Evolutionary conservation across 2,113 vertebrate genomes (phyloP).

Genomic region (Australoheros scitulus): DNA sequence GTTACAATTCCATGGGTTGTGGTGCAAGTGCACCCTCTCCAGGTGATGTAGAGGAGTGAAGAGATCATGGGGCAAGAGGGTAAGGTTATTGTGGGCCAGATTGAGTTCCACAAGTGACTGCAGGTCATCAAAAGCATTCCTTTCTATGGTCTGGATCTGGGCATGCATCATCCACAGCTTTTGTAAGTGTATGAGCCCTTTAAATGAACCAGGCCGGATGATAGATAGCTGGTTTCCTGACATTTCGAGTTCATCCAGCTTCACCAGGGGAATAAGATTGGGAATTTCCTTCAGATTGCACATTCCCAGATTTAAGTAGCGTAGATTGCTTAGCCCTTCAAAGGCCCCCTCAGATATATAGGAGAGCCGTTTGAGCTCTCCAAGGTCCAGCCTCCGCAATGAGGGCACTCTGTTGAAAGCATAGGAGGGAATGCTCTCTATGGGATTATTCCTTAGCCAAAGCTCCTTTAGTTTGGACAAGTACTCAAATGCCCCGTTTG

Average conservation of each 20-base stretch:
- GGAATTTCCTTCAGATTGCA: slow-evolving; percentile 99
- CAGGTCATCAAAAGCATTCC: slow-evolving; percentile 98
- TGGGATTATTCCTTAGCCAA: slow-evolving; percentile 97
- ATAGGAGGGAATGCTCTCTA: slow-evolving; percentile 98
- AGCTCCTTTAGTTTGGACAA: slow-evolving; percentile 98
- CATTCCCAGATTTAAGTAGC: slow-evolving; percentile 99
- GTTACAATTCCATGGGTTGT: slow-evolving; percentile 99
- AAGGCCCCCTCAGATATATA: slow-evolving; percentile 99
- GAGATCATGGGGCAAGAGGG: slow-evolving; percentile 96
- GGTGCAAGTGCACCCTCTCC: slow-evolving; percentile 96
- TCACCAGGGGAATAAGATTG: slow-evolving; percentile 95
- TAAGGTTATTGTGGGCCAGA: slow-evolving; percentile 97
- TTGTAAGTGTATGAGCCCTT: slow-evolving; percentile 97
- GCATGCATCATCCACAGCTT: slow-evolving; percentile 99
- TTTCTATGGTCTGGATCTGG: slow-evolving; percentile 97
- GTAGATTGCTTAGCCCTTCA: slow-evolving; percentile 97
- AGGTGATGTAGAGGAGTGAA: slow-evolving; percentile 96
- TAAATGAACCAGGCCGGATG: slow-evolving; percentile 95
- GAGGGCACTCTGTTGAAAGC: slow-evolving; percentile 99
- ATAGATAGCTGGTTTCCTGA: slow-evolving; percentile 96
- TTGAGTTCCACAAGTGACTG: slow-evolving; percentile 98
- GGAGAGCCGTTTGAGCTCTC: slow-evolving; percentile 95
- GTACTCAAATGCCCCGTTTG: slow-evolving; percentile 99
- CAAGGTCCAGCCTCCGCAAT: slow-evolving; percentile 92
- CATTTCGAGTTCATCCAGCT: slow-evolving; percentile 97